Percentiles rank a stretch among this genome's conserved stretches.
Conservation (phyloP, 2,888 invertebrate species). For the Zonitis immaculata region DNA sequence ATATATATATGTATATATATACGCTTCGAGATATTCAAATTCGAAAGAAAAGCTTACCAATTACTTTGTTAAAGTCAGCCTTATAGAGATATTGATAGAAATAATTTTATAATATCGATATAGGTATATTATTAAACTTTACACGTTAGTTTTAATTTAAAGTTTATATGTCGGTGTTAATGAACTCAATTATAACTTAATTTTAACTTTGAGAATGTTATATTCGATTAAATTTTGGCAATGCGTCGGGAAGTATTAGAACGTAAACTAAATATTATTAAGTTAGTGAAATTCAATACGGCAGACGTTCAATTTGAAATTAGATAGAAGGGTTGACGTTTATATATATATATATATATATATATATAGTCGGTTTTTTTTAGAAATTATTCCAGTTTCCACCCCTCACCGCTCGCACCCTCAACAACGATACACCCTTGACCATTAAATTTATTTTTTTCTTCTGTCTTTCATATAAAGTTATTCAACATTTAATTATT, state of each 20-base stretch:
- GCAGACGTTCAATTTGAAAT: slow-evolving; percentile 17
- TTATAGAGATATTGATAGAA: no score
- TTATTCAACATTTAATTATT: background rate
- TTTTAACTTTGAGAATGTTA: slow-evolving; percentile 30
- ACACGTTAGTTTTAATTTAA: slow-evolving; percentile 30
- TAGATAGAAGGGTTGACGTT: slow-evolving; percentile 5
- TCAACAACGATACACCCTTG: background rate
- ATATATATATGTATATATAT: no score
- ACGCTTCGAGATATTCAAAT: no score
- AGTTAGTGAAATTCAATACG: slow-evolving; percentile 26
- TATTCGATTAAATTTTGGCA: slow-evolving; percentile 38
- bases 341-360: no score
- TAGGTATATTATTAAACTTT: no score
- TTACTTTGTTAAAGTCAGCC: no score
- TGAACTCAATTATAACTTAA: slow-evolving; percentile 34
- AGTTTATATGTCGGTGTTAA: slow-evolving; percentile 31
- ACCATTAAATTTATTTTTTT: background rate
- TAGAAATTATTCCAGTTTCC: no score
- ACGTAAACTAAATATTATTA: slow-evolving; percentile 32
- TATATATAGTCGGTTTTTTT: no score
- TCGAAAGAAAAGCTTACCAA: no score
- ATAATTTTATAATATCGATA: slow-evolving; percentile 30
- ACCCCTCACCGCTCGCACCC: no score
- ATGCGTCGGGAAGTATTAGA: slow-evolving; percentile 33
- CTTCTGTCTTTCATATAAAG: no score